Evolutionary conservation across 1,140 invertebrate genomes (phyloP), one percentile per base, ranked within the genome.

Genomic region (Gerris buenoi): DNA sequence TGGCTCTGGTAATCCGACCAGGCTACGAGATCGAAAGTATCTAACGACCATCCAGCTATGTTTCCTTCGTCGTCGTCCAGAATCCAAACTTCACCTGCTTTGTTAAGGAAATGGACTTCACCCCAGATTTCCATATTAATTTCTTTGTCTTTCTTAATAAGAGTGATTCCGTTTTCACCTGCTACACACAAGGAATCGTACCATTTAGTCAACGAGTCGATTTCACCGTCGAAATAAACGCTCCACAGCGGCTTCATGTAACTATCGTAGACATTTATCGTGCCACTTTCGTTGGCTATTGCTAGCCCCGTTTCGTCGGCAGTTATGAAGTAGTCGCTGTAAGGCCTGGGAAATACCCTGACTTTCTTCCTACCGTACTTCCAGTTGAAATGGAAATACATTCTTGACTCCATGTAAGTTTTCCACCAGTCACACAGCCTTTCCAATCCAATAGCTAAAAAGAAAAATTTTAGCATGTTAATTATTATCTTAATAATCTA

Each of bases 241-340:
- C 15, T 60, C 58, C 58, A 60, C 5, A 60, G 22, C 22, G 23
- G 23, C 58, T 5, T 25, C 58, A 60, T 60, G 5, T 25, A 25
- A 22, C 15, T 22, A 22, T 60, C 23, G 58, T 60, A 60, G 10
- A 60, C 58, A 5, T 10, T 14, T 5, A 60, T 22, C 10, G 58
- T 22, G 58, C 58, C 58, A 60, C 58, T 60, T 60, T 60, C 58
- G 23, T 60, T 60, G 23, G 58, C 58, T 60, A 60, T 60, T 5
- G 58, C 58, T 60, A 60, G 15, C 3, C 58, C 58, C 22, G 15
- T 25, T 22, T 60, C 58, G 23, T 60, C 58, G 3, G 58, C 58
- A 13, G 58, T 22, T 25, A 60, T 25, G 15, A 60, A 25, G 23
- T 22, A 60, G 23, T 60, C 58, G 23, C 58, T 60, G 22, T 60